Percentiles rank a stretch among this genome's conserved stretches.
Evolutionary conservation across 2,888 invertebrate genomes (phyloP).

Genomic region (Vandiemenella viatica): DNA sequence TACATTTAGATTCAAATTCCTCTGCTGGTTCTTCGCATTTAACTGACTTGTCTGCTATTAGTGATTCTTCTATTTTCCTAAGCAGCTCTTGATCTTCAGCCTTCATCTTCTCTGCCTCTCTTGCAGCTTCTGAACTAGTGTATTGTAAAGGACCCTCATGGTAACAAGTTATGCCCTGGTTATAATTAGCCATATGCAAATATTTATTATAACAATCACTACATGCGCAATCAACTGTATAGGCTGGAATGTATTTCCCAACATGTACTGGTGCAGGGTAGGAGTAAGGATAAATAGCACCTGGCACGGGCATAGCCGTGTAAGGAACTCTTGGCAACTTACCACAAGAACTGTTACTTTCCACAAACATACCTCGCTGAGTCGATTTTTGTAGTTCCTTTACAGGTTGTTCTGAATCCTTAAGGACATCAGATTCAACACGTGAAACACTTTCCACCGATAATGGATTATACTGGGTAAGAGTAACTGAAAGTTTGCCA

Average conservation of each 20-base stretch:
- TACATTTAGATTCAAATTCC: conserved; percentile 3
- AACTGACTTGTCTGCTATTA: not conserved
- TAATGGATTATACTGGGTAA: too few relatives aligned
- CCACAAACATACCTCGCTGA: conserved; percentile 8
- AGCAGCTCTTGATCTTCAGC: conserved; percentile 3
- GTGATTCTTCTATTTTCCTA: conserved; percentile 4
- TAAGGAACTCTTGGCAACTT: too few relatives aligned
- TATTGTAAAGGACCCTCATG: not conserved
- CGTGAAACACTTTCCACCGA: not conserved
- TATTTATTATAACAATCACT: not conserved
- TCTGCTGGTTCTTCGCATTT: not conserved
- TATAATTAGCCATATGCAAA: not conserved
- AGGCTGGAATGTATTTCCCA: not conserved
- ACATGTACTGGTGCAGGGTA: too few relatives aligned
- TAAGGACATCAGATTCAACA: conserved; percentile 2
- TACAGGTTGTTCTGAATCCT: not conserved
- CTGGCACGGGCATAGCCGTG: not conserved
- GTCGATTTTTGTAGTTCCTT: conserved; percentile 1
- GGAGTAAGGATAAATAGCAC: too few relatives aligned
- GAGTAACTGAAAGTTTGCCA: too few relatives aligned
- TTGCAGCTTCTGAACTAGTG: not conserved
- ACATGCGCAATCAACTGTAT: conserved; percentile 1
- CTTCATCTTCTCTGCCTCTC: conserved; percentile 1
- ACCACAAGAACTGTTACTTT: not conserved
- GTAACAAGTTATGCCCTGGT: not conserved